phyloP scores from a whole-genome alignment of 2,888 invertebrate species.

The Allygus modestus region DNA sequence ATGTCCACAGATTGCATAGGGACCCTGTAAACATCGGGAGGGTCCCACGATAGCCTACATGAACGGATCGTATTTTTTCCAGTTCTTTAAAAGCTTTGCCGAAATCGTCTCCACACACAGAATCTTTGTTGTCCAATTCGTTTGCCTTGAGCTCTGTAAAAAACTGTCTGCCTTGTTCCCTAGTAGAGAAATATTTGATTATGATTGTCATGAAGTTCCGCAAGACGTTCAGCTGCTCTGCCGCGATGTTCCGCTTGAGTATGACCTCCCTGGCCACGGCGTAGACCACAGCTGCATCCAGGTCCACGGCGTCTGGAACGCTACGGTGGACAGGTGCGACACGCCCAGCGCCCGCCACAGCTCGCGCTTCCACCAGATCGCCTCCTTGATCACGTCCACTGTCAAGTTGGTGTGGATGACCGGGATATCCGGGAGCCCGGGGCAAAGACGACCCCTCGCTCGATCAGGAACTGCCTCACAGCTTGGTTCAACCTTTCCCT shows the following conservation, averaged over 20 bases:
- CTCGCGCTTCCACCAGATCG: not conserved
- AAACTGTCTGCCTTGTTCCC: not conserved
- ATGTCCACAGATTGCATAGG: constrained; percentile 25
- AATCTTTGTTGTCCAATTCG: constrained; percentile 3
- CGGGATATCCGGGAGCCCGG: constrained; percentile 78
- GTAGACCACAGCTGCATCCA: constrained; percentile 4
- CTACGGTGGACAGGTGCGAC: not conserved
- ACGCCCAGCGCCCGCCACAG: not conserved
- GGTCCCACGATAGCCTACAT: constrained; percentile 9
- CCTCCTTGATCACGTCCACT: constrained; percentile 4
- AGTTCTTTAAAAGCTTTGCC: not conserved
- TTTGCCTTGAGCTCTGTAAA: not conserved
- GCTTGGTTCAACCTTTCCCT: constrained; percentile 32
- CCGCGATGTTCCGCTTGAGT: not conserved
- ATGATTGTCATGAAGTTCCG: not conserved
- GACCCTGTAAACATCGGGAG: not conserved
- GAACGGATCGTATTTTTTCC: not conserved
- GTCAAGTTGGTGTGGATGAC: constrained; percentile 86
- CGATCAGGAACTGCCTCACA: constrained; percentile 64
- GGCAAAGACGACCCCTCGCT: constrained; percentile 65
- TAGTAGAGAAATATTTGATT: constrained; percentile 22
- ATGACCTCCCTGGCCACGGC: not conserved
- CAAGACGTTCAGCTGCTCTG: not conserved
- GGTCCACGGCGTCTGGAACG: constrained; percentile 16
- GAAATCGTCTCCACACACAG: constrained; percentile 1